Evolutionary conservation across 2,113 vertebrate species (phyloP).

Genomic region (Castor canadensis): DNA sequence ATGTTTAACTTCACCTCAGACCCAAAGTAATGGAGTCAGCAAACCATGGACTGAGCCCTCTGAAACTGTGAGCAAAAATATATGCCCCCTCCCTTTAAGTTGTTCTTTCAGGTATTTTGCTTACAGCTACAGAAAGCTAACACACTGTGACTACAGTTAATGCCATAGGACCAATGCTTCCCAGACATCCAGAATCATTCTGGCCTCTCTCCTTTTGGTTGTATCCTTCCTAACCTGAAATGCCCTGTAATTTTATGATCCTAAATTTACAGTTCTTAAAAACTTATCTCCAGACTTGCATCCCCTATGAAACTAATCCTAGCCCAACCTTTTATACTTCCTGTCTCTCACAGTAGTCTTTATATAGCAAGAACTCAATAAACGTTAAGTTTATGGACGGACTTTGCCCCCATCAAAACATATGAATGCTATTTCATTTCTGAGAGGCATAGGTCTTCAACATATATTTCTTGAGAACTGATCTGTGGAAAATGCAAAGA

Average conservation of each 20-base stretch:
- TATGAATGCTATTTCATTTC: not conserved
- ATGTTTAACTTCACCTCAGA: too few species aligned
- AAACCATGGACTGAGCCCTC: too few species aligned
- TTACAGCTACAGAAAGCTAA: too few species aligned
- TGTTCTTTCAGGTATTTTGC: too few species aligned
- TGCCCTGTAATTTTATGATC: slow-evolving; percentile 14
- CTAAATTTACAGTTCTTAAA: not conserved
- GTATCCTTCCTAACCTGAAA: slow-evolving; percentile 14
- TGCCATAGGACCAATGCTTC: not conserved
- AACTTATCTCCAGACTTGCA: not conserved
- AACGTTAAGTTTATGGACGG: slow-evolving; percentile 14
- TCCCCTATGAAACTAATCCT: not conserved
- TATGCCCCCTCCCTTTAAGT: too few species aligned
- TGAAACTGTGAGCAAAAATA: too few species aligned
- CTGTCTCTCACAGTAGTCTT: not conserved
- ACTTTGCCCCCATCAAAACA: slow-evolving; percentile 18
- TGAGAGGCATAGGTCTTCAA: not conserved
- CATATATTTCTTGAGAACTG: not conserved
- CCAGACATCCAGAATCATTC: not conserved
- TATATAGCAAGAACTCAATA: not conserved
- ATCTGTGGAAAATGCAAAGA: slow-evolving; percentile 32
- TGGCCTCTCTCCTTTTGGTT: slow-evolving; percentile 10
- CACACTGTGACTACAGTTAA: not conserved
- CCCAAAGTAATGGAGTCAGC: too few species aligned
- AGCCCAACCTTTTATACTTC: not conserved